phyloP scores from a whole-genome alignment of 2,113 vertebrate genomes.

The Chiloscyllium plagiosum region DNA sequence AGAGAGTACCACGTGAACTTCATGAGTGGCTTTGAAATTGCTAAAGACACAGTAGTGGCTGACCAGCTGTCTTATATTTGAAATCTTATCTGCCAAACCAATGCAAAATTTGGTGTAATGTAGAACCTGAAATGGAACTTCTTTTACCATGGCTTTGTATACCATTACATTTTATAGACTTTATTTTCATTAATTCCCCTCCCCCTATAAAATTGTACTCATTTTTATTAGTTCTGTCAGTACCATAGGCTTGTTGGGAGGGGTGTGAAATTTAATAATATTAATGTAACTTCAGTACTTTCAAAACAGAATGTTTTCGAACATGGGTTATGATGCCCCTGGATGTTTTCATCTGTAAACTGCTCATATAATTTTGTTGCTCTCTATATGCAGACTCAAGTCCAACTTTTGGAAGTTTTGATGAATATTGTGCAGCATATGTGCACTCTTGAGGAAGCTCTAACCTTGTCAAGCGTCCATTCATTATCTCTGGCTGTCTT shows the following conservation, averaged over 20 bases:
- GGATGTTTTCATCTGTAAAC: background rate
- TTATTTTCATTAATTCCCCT: background rate
- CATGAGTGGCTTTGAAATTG: background rate
- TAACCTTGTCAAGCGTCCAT: conserved; percentile 60
- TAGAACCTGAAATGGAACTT: background rate
- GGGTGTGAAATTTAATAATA: background rate
- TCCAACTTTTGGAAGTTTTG: conserved; percentile 69
- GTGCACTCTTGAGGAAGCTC: conserved; percentile 56
- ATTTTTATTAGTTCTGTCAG: background rate
- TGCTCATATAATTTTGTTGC: conserved; percentile 29
- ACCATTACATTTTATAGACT: background rate
- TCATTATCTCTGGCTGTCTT: conserved; percentile 73
- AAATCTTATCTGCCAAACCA: background rate
- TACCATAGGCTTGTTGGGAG: too few species aligned
- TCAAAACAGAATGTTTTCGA: background rate
- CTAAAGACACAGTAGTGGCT: background rate
- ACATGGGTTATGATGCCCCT: background rate
- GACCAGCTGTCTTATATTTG: background rate
- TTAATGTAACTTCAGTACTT: background rate
- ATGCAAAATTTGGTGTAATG: background rate
- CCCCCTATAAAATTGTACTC: background rate
- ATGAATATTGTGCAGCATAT: conserved; percentile 66
- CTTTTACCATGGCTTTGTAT: background rate
- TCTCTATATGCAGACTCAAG: conserved; percentile 57
- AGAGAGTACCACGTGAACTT: background rate